Evolutionary conservation across 2,888 invertebrate genomes (phyloP).

Genomic region (Luperina nickerlii): DNA sequence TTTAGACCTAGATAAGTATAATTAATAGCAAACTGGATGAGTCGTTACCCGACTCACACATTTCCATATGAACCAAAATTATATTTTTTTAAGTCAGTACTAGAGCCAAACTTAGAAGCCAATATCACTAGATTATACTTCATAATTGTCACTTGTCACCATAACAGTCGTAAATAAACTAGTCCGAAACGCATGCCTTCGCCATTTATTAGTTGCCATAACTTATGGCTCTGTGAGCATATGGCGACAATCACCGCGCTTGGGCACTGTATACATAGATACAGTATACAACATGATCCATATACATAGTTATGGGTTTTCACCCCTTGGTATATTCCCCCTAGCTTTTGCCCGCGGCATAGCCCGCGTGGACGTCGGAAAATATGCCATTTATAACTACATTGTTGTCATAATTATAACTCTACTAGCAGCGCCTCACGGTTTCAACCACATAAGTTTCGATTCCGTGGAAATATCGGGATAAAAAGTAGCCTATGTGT

Average conservation of each 20-base stretch:
- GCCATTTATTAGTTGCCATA: conserved; percentile 15
- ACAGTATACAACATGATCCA: not conserved
- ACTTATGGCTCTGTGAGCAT: conserved; percentile 17
- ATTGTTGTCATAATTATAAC: too few species aligned
- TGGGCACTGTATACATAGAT: not conserved
- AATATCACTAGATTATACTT: conserved; percentile 7
- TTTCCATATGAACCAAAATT: not conserved
- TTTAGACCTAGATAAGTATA: not conserved
- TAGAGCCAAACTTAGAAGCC: not conserved
- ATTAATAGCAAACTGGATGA: not conserved
- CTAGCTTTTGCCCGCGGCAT: too few species aligned
- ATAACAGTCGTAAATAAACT: not conserved
- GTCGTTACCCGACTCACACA: not conserved
- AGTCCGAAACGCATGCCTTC: not conserved
- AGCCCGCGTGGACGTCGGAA: not conserved
- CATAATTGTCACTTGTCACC: not conserved
- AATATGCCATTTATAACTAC: too few species aligned
- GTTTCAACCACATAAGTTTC: too few species aligned
- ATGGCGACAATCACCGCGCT: conserved; percentile 23
- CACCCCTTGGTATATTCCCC: not conserved
- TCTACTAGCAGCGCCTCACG: too few species aligned
- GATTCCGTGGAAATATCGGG: too few species aligned
- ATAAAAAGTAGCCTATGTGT: too few species aligned
- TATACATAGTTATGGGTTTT: not conserved
- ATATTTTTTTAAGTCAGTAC: not conserved